Percentiles rank a stretch among this genome's conserved stretches.
These are phyloP conservation scores for Mesocricetus auratus DNA, from an alignment of 2,113 vertebrate genomes.

Conservation along the genomic window DNA sequence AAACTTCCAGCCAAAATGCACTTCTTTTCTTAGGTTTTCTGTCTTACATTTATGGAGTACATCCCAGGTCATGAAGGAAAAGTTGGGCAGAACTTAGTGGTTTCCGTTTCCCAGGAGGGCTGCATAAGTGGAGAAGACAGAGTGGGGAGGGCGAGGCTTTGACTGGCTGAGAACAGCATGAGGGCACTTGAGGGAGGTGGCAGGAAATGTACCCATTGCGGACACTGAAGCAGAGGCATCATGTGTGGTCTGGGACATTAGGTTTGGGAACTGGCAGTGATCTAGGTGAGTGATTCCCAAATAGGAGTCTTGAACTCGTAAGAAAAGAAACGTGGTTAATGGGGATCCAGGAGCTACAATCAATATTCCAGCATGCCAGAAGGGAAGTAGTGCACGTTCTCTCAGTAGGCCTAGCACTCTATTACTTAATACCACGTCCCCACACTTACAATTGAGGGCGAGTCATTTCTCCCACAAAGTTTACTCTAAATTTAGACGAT, in stretches of 20 bases:
- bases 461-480: neutral
- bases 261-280: neutral
- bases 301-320: neutral
- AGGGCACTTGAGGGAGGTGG: neutral
- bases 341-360: neutral
- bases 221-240: neutral
- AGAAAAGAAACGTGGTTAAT: neutral
- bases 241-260: neutral
- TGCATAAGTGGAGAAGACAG: neutral
- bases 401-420: neutral
- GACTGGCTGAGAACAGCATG: neutral
- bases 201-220: neutral
- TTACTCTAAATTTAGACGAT: neutral
- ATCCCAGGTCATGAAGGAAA: neutral
- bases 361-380: neutral
- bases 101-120: neutral
- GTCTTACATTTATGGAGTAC: neutral
- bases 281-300: neutral
- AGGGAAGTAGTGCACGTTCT: neutral
- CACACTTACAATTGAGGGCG: conserved; percentile 3
- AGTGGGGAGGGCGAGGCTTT: neutral
- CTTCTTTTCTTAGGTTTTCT: neutral
- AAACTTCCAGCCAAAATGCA: too few relatives aligned
- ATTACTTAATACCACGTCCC: neutral
- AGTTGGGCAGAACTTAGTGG: neutral